These are phyloP conservation scores for Leptura quadrifasciata DNA, from an alignment of 2,888 invertebrate species.

Conservation along the genomic window DNA sequence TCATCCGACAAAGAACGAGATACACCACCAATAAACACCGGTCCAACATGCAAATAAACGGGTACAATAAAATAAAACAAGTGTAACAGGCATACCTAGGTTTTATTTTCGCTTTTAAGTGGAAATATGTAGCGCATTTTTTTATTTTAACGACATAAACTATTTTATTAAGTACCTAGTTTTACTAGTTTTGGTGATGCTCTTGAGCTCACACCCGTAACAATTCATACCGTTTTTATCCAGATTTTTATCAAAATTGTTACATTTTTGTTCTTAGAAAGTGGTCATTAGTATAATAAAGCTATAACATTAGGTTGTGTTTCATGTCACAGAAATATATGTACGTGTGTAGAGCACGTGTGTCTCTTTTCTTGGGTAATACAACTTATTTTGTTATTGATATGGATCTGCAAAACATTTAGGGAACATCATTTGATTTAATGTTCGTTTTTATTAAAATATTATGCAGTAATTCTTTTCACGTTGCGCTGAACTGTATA, in stretches of 20 bases:
- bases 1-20: not conserved
- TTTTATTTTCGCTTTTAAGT: constrained; percentile 31
- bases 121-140: constrained; percentile 40
- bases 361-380: constrained; percentile 32
- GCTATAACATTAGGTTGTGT: constrained; percentile 44
- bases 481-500: not conserved
- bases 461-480: constrained; percentile 5
- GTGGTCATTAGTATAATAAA: constrained; percentile 50
- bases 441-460: constrained; percentile 17
- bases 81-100: constrained; percentile 48
- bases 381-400: constrained; percentile 5
- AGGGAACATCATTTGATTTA: constrained; percentile 24
- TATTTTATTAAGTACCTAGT: constrained; percentile 58
- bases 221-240: constrained; percentile 40
- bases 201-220: constrained; percentile 42
- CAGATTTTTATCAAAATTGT: constrained; percentile 50
- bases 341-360: constrained; percentile 48
- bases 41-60: constrained; percentile 58
- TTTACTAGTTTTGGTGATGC: constrained; percentile 56
- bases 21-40: constrained; percentile 41
- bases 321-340: constrained; percentile 40
- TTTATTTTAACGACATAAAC: constrained; percentile 58
- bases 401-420: constrained; percentile 35
- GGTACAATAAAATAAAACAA: constrained; percentile 56
- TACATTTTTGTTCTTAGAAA: constrained; percentile 44